phyloP scores from a whole-genome alignment of 2,888 invertebrate genomes.

The Ormyrus labotus region DNA sequence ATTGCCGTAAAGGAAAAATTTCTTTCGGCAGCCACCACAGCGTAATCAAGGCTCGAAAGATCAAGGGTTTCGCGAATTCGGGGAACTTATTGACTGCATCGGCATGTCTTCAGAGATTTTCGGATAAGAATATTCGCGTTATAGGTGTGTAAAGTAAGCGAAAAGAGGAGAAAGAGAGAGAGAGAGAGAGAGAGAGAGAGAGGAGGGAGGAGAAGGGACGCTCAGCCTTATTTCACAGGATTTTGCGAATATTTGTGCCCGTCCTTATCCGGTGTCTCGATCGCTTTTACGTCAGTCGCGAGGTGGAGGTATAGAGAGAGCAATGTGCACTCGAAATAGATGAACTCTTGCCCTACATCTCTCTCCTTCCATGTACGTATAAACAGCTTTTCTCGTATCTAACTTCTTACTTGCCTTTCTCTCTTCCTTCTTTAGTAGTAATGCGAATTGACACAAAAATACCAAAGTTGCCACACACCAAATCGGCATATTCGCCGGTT shows the following conservation, averaged over 20 bases:
- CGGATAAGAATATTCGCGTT: background rate
- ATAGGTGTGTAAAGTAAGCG: too few species aligned
- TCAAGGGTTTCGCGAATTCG: conserved; percentile 45
- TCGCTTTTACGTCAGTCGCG: conserved; percentile 70
- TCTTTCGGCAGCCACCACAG: background rate
- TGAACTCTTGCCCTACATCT: conserved; percentile 74
- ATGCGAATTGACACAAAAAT: conserved; percentile 41
- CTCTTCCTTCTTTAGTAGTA: conserved; percentile 37
- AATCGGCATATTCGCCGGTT: background rate
- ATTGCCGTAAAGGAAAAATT: conserved; percentile 31
- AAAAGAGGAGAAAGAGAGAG: too few species aligned
- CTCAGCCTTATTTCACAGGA: conserved; percentile 49
- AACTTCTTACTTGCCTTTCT: background rate
- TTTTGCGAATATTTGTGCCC: conserved; percentile 58
- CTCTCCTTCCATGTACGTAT: conserved; percentile 36
- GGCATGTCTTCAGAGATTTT: conserved; percentile 44
- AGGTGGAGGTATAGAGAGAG: conserved; percentile 47
- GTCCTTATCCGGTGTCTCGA: conserved; percentile 67
- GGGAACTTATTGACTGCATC: conserved; percentile 5
- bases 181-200: background rate
- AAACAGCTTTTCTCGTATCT: background rate
- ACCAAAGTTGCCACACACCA: conserved; percentile 8
- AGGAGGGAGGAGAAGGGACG: background rate
- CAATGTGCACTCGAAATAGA: conserved; percentile 68
- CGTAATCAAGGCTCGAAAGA: conserved; percentile 37